Conservation (phyloP, 2,888 invertebrate genomes). For the Deilephila porcellus region DNA sequence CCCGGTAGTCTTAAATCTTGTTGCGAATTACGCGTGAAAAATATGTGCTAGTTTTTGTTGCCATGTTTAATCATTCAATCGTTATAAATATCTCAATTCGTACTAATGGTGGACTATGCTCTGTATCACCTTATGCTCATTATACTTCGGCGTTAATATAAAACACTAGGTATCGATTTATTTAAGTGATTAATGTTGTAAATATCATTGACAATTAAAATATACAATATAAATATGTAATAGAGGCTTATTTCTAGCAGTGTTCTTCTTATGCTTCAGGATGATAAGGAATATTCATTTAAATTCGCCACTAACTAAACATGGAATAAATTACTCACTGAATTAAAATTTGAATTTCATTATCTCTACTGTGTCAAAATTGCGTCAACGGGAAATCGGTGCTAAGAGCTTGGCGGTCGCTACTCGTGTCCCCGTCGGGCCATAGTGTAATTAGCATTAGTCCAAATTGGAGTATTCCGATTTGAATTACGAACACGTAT, state of each 20-base stretch:
- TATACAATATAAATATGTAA: no score
- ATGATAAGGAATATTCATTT: no score
- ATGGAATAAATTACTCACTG: no score
- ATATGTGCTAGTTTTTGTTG: conserved; percentile 5
- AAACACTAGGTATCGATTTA: no score
- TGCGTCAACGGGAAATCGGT: background rate
- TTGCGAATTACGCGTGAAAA: conserved; percentile 12
- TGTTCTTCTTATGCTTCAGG: no score
- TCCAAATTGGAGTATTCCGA: conserved; percentile 26
- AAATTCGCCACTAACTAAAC: no score
- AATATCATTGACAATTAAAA: no score
- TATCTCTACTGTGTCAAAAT: background rate
- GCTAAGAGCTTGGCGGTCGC: no score
- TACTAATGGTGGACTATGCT: background rate
- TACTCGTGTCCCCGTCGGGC: conserved; percentile 2
- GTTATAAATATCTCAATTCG: background rate
- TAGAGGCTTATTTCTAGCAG: no score
- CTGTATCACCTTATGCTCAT: background rate
- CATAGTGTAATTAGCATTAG: conserved; percentile 32
- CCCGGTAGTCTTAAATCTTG: background rate
- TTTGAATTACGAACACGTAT: conserved; percentile 34
- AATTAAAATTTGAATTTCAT: background rate
- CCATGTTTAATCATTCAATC: background rate
- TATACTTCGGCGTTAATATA: background rate
- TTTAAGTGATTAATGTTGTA: no score